Base-by-base conservation (phyloP, 2,113 vertebrate genomes). In the Gobio gobio region DNA sequence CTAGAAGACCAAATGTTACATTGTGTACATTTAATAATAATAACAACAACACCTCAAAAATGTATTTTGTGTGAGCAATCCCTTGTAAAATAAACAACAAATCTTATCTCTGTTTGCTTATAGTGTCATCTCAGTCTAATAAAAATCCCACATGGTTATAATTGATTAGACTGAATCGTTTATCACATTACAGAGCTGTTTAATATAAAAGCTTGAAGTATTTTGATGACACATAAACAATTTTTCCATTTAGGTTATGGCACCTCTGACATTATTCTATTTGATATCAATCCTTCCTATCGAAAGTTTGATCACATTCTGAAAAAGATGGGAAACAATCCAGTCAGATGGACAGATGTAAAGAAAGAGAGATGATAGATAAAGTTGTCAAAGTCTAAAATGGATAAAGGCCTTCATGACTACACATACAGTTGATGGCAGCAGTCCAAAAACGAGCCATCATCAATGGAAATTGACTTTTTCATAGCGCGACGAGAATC, bases 151-250 rank as follows among this genome's bases (percentile, higher is more conserved):
- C 36, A 36, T 85, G 80, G 75, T 83, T 85, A 83, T 76, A 72
- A 87, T 72, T 77, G 74, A 86, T 86, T 83, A 81, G 80, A 86
- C 70, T 58, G 33, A 86, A 64, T 64, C 49, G n/a, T 73, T 77
- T 83, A 87, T 74, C 68, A 87, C 78, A 87, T 89, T 76, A 85
- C n/a, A 58, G 86, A 58, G 54, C 59, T 24, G 47, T 83, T 89
- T 86, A 81, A 86, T 80, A 81, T 54, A 45, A 13, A 61, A 18
- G 74, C 4, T 20, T 12, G 75, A 43, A 13, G 63, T 89, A 76
- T 79, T 83, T 87, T 79, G 43, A 63, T 75, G 56, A 51, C 66
- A 36, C 9, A 24, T 40, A 72, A 63, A 45, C 51, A 20, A 54
- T 43, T 43, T 47, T 40, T 63, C 73, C 29, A 59, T 84, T 86